A percentile compares a stretch with the other conserved stretches of the same genome.
Conservation (phyloP, 2,113 vertebrate genomes). For the Spizaetus ornatus region DNA sequence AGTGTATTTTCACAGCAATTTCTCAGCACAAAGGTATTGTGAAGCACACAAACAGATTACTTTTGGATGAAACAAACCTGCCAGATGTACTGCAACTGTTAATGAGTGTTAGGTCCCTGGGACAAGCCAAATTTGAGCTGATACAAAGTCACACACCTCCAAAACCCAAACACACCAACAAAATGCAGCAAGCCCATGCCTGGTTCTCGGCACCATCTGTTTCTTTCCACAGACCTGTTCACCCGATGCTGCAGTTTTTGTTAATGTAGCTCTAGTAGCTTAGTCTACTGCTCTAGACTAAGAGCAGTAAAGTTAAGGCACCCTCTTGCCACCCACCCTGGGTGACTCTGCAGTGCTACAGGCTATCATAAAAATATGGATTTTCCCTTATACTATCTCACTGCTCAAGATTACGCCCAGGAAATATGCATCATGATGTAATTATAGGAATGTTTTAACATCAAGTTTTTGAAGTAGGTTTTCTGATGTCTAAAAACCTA, state of each 20-base stretch:
- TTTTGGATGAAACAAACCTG: not conserved
- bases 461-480: not conserved
- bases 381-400: not conserved
- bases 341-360: not conserved
- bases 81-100: not conserved
- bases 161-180: not conserved
- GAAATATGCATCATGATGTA: not conserved
- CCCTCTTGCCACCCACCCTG: not conserved
- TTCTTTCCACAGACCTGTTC: not conserved
- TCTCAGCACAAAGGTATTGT: not conserved
- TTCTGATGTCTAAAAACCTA: not conserved
- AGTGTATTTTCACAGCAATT: not conserved
- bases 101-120: not conserved
- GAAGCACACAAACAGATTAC: not conserved
- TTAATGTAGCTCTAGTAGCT: not conserved
- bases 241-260: not conserved
- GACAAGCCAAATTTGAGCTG: not conserved
- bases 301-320: not conserved
- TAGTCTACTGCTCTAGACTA: not conserved
- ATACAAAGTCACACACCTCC: not conserved
- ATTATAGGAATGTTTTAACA: not conserved
- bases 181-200: not conserved
- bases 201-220: not conserved
- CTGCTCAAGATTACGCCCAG: not conserved
- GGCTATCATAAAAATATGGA: not conserved